Conservation (phyloP, 2,113 vertebrate genomes). For the Tretioscincus oriximinensis region DNA sequence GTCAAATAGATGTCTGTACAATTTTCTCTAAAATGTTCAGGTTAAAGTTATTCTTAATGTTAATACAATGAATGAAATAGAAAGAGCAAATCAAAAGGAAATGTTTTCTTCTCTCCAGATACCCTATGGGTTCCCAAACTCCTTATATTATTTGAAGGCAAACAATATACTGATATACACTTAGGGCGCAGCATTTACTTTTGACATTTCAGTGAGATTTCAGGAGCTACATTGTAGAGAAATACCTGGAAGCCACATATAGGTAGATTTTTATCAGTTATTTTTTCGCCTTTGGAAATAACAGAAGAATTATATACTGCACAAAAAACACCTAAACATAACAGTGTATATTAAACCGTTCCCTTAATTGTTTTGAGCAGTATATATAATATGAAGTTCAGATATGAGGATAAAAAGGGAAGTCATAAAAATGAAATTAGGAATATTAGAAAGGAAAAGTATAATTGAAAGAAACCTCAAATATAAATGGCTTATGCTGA, state of each 20-base stretch:
- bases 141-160: constrained; percentile 16
- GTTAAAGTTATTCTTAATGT: background rate
- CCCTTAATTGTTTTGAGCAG: too few species aligned
- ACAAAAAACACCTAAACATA: too few species aligned
- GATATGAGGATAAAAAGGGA: too few species aligned
- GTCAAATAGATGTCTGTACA: constrained; percentile 1
- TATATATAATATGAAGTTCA: too few species aligned
- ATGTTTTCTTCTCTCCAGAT: background rate
- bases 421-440: too few species aligned
- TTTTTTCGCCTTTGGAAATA: background rate
- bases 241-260: background rate
- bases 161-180: constrained; percentile 14
- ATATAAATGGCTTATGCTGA: too few species aligned
- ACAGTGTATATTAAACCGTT: too few species aligned
- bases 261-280: constrained; percentile 30
- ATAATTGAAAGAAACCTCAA: too few species aligned
- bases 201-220: constrained; percentile 8
- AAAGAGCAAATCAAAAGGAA: fast-evolving
- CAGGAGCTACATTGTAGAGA: background rate
- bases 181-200: constrained; percentile 3
- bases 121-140: constrained; percentile 34
- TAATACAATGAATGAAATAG: background rate
- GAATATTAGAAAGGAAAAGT: too few species aligned
- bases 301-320: too few species aligned
- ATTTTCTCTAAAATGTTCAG: background rate